Conservation (phyloP, 2,888 invertebrate species). For the Acrobasis consociella region DNA sequence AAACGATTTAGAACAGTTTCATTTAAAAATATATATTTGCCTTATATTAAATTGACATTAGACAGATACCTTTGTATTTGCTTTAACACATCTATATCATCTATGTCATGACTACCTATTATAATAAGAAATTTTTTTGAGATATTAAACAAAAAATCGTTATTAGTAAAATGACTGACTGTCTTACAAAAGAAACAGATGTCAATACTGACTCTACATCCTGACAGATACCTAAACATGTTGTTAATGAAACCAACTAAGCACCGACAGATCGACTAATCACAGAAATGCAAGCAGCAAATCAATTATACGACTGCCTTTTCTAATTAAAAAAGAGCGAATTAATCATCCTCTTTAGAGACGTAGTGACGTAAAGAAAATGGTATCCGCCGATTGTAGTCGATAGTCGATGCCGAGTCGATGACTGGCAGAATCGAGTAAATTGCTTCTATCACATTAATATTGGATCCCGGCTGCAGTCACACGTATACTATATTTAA, state of each 20-base stretch:
- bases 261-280: conserved; percentile 18
- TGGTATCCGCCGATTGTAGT: conserved; percentile 26
- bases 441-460: conserved; percentile 72
- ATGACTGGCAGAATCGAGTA: conserved; percentile 72
- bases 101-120: too few relatives aligned
- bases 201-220: background rate
- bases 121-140: too few relatives aligned
- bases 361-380: conserved; percentile 30
- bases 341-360: conserved; percentile 27
- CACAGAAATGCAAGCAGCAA: conserved; percentile 22
- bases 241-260: conserved; percentile 4
- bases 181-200: background rate
- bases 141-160: too few relatives aligned
- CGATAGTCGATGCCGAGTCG: conserved; percentile 40
- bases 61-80: too few relatives aligned
- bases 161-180: too few relatives aligned
- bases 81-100: too few relatives aligned
- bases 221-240: background rate
- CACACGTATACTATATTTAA: conserved; percentile 72
- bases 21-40: too few relatives aligned
- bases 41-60: too few relatives aligned
- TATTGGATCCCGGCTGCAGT: conserved; percentile 59
- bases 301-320: conserved; percentile 22
- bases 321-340: conserved; percentile 25
- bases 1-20: too few relatives aligned